Percentiles rank a stretch among this genome's conserved stretches.
These are phyloP conservation scores for Chascanopsetta lugubris DNA, from an alignment of 2,113 vertebrate species.

Conservation along the genomic window DNA sequence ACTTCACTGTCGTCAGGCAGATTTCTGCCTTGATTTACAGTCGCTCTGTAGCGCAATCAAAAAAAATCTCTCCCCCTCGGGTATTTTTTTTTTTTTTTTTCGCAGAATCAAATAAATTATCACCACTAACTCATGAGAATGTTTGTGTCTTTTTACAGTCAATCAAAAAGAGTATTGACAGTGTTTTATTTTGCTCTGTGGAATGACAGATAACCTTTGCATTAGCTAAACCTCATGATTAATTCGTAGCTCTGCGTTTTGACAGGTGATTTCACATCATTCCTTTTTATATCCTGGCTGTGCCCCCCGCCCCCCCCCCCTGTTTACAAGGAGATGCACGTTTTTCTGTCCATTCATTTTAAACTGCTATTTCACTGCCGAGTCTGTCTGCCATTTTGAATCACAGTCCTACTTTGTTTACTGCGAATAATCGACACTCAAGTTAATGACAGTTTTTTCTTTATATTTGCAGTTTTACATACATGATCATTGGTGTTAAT, in stretches of 20 bases:
- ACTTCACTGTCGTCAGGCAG: background rate
- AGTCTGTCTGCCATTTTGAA: constrained; percentile 13
- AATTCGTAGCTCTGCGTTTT: constrained; percentile 58
- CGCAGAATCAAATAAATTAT: constrained; percentile 7
- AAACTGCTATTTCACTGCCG: constrained; percentile 15
- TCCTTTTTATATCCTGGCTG: constrained; percentile 11
- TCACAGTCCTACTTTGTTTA: constrained; percentile 10
- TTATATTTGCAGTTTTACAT: background rate
- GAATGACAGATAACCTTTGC: constrained; percentile 60
- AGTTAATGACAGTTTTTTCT: background rate
- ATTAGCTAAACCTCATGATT: constrained; percentile 43
- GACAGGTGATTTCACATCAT: constrained; percentile 55
- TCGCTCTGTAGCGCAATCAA: constrained; percentile 3
- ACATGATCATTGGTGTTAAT: background rate
- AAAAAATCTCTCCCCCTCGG: background rate
- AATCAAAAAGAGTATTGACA: background rate
- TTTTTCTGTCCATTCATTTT: constrained; percentile 11
- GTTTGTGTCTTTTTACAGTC: constrained; percentile 5
- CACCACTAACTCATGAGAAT: constrained; percentile 14
- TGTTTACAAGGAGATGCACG: constrained; percentile 45
- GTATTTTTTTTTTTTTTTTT: constrained; percentile 21
- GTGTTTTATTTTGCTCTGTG: constrained; percentile 39
- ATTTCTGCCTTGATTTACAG: background rate
- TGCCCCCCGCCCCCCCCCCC: background rate
- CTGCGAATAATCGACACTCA: background rate